Percentiles rank a stretch among this genome's conserved stretches.
phyloP scores from a whole-genome alignment of 2,888 invertebrate species.

The Drosophila mettleri region DNA sequence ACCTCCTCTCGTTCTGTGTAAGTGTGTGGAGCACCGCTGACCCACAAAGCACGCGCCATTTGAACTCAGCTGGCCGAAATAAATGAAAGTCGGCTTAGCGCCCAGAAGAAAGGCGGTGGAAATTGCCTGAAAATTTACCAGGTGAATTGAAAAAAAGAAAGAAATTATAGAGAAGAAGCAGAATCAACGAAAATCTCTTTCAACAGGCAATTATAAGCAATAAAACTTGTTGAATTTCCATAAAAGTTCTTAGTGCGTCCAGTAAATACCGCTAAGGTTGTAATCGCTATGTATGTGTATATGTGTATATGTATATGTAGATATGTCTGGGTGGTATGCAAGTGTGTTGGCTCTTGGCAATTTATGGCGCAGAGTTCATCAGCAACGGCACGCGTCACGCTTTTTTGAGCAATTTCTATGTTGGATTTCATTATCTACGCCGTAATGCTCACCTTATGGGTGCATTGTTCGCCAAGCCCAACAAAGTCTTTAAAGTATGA shows the following conservation, averaged over 20 bases:
- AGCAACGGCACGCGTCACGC: constrained; percentile 69
- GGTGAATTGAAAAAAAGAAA: constrained; percentile 13
- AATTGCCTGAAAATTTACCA: constrained; percentile 38
- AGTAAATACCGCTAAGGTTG: constrained; percentile 33
- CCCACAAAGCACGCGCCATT: constrained; percentile 76
- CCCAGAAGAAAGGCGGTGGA: constrained; percentile 40
- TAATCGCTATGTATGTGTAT: constrained; percentile 1
- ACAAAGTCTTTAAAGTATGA: constrained; percentile 38
- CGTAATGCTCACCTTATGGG: constrained; percentile 66
- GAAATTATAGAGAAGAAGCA: constrained; percentile 20
- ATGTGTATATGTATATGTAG: constrained; percentile 14
- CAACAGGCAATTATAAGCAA: constrained; percentile 54
- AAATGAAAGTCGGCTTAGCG: constrained; percentile 70
- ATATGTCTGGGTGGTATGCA: not conserved
- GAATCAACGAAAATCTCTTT: constrained; percentile 33
- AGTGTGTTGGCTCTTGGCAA: constrained; percentile 51
- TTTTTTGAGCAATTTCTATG: constrained; percentile 77
- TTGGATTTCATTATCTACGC: constrained; percentile 72
- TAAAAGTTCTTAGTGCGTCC: constrained; percentile 55
- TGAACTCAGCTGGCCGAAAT: constrained; percentile 74
- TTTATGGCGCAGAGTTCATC: constrained; percentile 78
- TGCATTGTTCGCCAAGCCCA: constrained; percentile 67
- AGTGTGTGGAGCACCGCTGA: constrained; percentile 46
- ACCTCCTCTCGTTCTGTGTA: constrained; percentile 16
- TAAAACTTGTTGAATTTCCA: constrained; percentile 60